phyloP scores from a whole-genome alignment of 2,797 vertebrate genomes.

The Neosilurus mollespiculum region DNA sequence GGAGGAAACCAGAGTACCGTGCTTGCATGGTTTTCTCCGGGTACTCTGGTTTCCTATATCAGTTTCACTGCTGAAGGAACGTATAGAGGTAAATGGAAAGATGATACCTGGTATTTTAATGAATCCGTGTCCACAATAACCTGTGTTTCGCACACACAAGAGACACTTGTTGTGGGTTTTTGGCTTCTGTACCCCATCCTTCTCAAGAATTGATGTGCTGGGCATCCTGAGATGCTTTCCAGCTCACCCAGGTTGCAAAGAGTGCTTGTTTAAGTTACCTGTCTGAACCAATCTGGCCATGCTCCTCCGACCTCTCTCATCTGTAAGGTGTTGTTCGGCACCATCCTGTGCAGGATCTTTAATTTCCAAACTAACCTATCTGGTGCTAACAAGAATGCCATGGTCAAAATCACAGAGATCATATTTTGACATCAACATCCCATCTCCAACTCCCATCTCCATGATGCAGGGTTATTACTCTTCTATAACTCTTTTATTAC shows the following conservation, averaged over 20 bases:
- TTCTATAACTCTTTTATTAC: too few relatives aligned
- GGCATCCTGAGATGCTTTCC: background rate
- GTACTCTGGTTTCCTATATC: too few relatives aligned
- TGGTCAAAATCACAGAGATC: background rate
- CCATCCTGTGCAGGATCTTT: background rate
- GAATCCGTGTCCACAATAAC: background rate
- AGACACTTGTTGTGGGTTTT: background rate
- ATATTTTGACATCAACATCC: background rate
- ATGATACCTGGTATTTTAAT: background rate
- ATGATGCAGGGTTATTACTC: background rate
- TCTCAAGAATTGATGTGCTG: background rate
- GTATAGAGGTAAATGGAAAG: background rate
- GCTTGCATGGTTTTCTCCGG: too few relatives aligned
- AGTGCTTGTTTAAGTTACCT: background rate
- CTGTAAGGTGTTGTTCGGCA: too few relatives aligned
- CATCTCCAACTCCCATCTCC: background rate
- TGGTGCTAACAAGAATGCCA: background rate
- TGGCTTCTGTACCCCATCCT: background rate
- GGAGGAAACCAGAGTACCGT: too few relatives aligned
- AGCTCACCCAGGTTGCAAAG: background rate
- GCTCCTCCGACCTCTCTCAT: background rate
- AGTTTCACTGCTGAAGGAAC: background rate
- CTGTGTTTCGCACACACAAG: background rate
- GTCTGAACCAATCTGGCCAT: background rate
- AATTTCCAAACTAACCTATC: background rate